phyloP scores from a whole-genome alignment of 2,113 vertebrate species.

The Collichthys lucidus region DNA sequence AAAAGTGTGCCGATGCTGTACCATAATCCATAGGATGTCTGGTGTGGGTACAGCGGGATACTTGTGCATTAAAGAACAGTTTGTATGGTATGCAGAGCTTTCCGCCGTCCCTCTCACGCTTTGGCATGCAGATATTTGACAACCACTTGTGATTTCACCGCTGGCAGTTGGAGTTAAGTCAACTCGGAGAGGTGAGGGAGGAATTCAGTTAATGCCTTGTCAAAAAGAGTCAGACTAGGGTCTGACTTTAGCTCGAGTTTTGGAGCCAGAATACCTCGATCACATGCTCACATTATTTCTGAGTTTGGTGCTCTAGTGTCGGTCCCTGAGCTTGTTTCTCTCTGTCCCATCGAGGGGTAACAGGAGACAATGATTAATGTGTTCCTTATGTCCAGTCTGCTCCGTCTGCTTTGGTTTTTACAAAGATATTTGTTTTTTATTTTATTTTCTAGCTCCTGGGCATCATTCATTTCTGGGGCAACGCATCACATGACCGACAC shows the following conservation, averaged over 20 bases:
- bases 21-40: conserved; percentile 38
- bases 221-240: neutral
- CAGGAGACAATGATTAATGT: too few species aligned
- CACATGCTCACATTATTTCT: neutral
- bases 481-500: too few species aligned
- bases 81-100: conserved; percentile 17
- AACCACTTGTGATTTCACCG: conserved; percentile 74
- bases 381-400: too few species aligned
- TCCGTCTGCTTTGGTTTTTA: too few species aligned
- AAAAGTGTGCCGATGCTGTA: conserved; percentile 6
- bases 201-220: conserved; percentile 8
- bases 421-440: too few species aligned
- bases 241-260: neutral
- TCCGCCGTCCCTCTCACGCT: too few species aligned
- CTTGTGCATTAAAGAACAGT: conserved; percentile 28
- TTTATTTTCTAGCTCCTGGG: too few species aligned
- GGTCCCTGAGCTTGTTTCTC: too few species aligned
- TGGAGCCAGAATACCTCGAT: neutral
- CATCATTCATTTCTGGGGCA: too few species aligned
- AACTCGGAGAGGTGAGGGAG: conserved; percentile 32
- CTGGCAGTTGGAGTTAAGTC: conserved; percentile 61
- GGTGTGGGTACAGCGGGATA: conserved; percentile 22
- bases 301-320: neutral
- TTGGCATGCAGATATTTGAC: conserved; percentile 64
- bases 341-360: too few species aligned